Percentiles rank a stretch among this genome's conserved stretches.
Conservation (phyloP, 2,113 vertebrate species). For the Notothenia rossii region DNA sequence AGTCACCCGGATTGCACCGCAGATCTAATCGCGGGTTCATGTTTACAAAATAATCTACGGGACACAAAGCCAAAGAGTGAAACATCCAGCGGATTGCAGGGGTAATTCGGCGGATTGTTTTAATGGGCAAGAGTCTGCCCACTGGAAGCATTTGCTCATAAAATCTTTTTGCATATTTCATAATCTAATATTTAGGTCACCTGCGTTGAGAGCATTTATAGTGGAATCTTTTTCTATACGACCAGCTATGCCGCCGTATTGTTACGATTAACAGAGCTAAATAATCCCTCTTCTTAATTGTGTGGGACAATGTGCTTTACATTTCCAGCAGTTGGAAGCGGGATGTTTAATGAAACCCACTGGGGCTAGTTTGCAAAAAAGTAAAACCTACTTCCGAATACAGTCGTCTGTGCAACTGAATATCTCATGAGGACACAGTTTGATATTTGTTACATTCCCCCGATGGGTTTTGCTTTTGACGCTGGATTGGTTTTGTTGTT, state of each 20-base stretch:
- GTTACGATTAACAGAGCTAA: constrained; percentile 43
- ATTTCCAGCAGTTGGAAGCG: constrained; percentile 21
- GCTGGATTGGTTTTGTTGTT: constrained; percentile 42
- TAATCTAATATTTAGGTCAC: constrained; percentile 64
- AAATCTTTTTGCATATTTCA: constrained; percentile 62
- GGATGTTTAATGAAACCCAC: constrained; percentile 40
- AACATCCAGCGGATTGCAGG: constrained; percentile 36
- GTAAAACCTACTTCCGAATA: constrained; percentile 13
- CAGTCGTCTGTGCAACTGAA: constrained; percentile 7
- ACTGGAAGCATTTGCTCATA: constrained; percentile 45
- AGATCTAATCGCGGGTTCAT: constrained; percentile 67
- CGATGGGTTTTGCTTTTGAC: constrained; percentile 32
- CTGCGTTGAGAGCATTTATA: constrained; percentile 25
- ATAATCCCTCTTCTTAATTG: constrained; percentile 44
- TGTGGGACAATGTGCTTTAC: constrained; percentile 49
- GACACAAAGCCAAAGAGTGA: constrained; percentile 55
- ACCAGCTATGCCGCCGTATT: constrained; percentile 16
- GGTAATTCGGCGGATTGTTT: constrained; percentile 49
- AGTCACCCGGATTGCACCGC: constrained; percentile 54
- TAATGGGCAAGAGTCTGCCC: constrained; percentile 51
- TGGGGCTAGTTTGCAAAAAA: constrained; percentile 8
- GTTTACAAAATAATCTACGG: constrained; percentile 65
- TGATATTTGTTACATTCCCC: constrained; percentile 18
- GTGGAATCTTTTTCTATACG: constrained; percentile 14
- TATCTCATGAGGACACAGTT: constrained; percentile 2